Evolutionary conservation across 1,140 invertebrate species (phyloP), one percentile per base, ranked within the genome.

Genomic region (Sycophaga agraensis): DNA sequence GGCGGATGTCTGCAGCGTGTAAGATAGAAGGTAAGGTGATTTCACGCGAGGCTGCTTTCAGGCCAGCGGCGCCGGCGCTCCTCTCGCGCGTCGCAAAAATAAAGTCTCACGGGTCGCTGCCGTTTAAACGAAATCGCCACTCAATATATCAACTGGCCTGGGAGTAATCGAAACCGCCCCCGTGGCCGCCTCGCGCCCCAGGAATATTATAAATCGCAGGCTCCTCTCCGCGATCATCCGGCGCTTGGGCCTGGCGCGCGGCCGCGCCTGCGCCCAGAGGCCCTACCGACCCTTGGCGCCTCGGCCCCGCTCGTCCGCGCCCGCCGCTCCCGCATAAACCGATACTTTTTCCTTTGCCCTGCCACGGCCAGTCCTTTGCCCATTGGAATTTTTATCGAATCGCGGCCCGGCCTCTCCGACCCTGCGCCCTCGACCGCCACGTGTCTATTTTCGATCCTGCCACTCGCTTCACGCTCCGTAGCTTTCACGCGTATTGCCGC

Each of bases 21-120:
- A 39, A 56, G 67, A 68, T 68, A 66, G 57, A 67, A 61, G 60
- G 31, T 6, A 64, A 68, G 63, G 50, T 62, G 69, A 73, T 75
- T 74, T 73, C 53, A 73, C 64, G 64, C 60, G 64, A 65, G 22
- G 53, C 51, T 59, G 60, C 59, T 67, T 70, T 68, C 59, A 67
- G 65, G 55, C 55, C 66, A 70, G 50, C 28, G 28, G 28, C 4
- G 28, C 28, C 28, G 28, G 28, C 28, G 45, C 24, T 58, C 40
- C n/a, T n/a, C n/a, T n/a, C n/a, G n/a, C 42, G 58, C 49, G 40
- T 49, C 50, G 49, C 61, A 58, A 63, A 65, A 71, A 69, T 66
- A 63, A 66, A 70, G 48, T 65, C 43, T 68, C 53, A 70, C 66
- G 64, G 69, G 57, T 70, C 66, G 62, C 46, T 66, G 66, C 6